A percentile compares a stretch with the other conserved stretches of the same genome.
Evolutionary conservation across 53 echinoderm and acorn worm genomes (phyloP).

Genomic region (Echinometra lucunter): DNA sequence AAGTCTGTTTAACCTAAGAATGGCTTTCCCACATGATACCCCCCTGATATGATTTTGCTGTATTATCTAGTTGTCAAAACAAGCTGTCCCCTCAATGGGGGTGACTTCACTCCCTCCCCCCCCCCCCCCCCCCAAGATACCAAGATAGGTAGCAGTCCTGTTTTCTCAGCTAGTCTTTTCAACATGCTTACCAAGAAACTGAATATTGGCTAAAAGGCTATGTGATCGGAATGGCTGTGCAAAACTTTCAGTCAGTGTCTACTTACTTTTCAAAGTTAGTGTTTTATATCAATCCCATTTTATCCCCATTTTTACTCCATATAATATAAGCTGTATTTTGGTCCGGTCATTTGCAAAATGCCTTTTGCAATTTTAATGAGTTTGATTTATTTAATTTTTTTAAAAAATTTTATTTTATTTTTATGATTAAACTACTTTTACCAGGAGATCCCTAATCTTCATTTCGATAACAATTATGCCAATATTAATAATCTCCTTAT

Average conservation of each 20-base stretch:
- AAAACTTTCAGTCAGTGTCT: background rate
- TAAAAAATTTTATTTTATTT: too few species aligned
- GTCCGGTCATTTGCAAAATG: background rate
- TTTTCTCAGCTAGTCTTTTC: background rate
- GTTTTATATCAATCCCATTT: background rate
- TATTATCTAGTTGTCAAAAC: background rate
- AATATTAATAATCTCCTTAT: background rate
- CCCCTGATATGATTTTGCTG: background rate
- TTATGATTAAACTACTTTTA: too few species aligned
- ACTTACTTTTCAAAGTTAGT: background rate
- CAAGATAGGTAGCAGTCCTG: constrained; percentile 54
- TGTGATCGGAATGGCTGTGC: background rate
- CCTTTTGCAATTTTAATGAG: too few species aligned
- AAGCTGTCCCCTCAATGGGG: constrained; percentile 65
- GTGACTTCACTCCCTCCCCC: constrained; percentile 95
- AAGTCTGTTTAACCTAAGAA: background rate
- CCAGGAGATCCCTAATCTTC: background rate
- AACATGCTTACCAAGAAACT: background rate
- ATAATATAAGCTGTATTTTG: background rate
- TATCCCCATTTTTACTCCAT: background rate
- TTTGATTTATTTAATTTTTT: too few species aligned
- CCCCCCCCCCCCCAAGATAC: constrained; percentile 87
- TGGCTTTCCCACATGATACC: background rate
- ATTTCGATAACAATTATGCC: background rate
- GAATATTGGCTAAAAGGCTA: background rate